Evolutionary conservation across 2,888 invertebrate species (phyloP).

Genomic region (Muscina levida): DNA sequence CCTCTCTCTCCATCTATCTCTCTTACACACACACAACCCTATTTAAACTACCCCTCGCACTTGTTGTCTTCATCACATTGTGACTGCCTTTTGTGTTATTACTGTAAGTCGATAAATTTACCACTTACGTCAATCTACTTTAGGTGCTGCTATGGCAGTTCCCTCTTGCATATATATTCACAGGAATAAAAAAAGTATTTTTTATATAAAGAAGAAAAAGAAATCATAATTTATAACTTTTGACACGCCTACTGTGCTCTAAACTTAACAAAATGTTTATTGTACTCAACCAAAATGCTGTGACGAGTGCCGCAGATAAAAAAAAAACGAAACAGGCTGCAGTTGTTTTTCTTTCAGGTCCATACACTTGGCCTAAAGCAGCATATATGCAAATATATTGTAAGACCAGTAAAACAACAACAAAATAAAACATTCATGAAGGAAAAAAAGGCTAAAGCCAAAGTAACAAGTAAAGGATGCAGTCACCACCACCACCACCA

Average conservation of each 20-base stretch:
- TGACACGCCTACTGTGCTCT: conserved; percentile 67
- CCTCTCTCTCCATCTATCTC: too few species aligned
- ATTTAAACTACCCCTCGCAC: too few species aligned
- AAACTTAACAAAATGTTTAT: conserved; percentile 63
- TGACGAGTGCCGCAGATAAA: conserved; percentile 4
- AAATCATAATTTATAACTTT: conserved; percentile 68
- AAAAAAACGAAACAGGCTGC: conserved; percentile 10
- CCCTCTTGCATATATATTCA: not conserved
- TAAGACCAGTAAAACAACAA: conserved; percentile 27
- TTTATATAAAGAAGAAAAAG: conserved; percentile 55
- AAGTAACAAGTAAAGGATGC: conserved; percentile 45
- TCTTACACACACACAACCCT: too few species aligned
- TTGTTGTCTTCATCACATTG: too few species aligned
- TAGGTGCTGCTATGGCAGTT: conserved; percentile 24
- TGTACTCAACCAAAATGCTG: not conserved
- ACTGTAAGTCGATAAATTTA: conserved; percentile 61
- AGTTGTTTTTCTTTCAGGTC: conserved; percentile 10
- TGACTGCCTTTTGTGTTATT: conserved; percentile 35
- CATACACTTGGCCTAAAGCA: conserved; percentile 58
- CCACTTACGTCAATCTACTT: conserved; percentile 62
- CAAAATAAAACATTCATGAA: not conserved
- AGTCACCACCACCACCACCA: conserved; percentile 27
- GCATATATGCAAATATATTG: conserved; percentile 62
- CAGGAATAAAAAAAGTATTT: conserved; percentile 31
- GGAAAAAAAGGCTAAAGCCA: conserved; percentile 5